Conservation (phyloP, 2,113 vertebrate genomes). For the Sarotherodon lohbergeri region DNA sequence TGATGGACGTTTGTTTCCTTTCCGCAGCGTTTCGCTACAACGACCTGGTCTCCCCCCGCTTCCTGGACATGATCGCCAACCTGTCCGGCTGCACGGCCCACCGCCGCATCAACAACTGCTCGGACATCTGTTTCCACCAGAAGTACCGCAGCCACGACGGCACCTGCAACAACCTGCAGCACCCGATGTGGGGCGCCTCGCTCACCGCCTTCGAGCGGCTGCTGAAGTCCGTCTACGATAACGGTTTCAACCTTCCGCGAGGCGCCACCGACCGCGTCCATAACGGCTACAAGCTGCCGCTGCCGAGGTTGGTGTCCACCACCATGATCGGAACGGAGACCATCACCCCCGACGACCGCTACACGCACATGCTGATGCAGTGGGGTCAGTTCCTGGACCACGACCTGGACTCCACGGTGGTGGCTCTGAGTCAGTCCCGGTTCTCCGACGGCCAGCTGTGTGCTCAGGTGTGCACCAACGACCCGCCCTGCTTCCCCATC, state of each 20-base stretch:
- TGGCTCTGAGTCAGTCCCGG: constrained; percentile 89
- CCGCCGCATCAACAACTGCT: constrained; percentile 92
- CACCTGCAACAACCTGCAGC: constrained; percentile 97
- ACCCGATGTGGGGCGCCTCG: constrained; percentile 96
- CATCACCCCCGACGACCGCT: constrained; percentile 86
- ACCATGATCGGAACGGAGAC: constrained; percentile 88
- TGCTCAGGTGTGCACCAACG: constrained; percentile 84
- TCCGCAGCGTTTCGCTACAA: constrained; percentile 93
- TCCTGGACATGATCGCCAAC: constrained; percentile 92
- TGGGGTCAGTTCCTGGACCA: constrained; percentile 99
- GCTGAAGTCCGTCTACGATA: constrained; percentile 93
- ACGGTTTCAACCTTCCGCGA: constrained; percentile 92
- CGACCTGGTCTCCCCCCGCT: constrained; percentile 93
- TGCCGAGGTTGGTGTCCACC: constrained; percentile 91
- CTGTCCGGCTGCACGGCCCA: constrained; percentile 94
- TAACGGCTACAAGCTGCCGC: constrained; percentile 80
- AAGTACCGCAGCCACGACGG: constrained; percentile 94
- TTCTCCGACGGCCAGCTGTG: constrained; percentile 96
- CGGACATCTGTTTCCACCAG: constrained; percentile 96
- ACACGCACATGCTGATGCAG: constrained; percentile 98
- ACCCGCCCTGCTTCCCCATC: constrained; percentile 93
- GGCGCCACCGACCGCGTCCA: constrained; percentile 77
- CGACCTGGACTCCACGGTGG: constrained; percentile 91
- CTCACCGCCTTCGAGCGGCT: constrained; percentile 94
- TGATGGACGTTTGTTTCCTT: neutral